phyloP scores from a whole-genome alignment of 2,888 invertebrate genomes.

The Epirrhoe alternata region DNA sequence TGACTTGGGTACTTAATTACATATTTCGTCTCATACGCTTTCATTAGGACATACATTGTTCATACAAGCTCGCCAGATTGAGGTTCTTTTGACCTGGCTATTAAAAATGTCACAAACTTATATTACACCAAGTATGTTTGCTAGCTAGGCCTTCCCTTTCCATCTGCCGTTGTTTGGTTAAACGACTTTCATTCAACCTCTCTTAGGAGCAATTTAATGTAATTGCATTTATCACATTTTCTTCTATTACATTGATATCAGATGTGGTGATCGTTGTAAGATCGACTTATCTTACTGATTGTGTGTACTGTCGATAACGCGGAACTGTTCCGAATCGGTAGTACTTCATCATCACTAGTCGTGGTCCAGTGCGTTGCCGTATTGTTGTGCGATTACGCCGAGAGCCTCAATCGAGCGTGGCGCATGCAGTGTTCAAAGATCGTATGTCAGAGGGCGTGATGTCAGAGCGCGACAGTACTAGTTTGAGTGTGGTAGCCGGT shows the following conservation, averaged over 20 bases:
- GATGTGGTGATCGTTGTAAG: constrained; percentile 61
- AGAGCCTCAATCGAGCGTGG: constrained; percentile 44
- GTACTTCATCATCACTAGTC: constrained; percentile 55
- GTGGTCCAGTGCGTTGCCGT: constrained; percentile 61
- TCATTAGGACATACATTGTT: too few species aligned
- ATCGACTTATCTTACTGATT: constrained; percentile 67
- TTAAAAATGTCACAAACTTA: too few species aligned
- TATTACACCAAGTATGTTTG: too few species aligned
- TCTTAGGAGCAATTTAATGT: too few species aligned
- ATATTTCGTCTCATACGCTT: too few species aligned
- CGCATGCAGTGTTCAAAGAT: constrained; percentile 57
- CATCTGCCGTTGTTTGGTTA: too few species aligned
- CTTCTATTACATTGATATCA: constrained; percentile 29
- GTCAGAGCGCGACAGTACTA: constrained; percentile 75
- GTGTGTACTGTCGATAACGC: constrained; percentile 62
- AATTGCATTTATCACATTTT: neutral
- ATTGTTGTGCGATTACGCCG: constrained; percentile 44
- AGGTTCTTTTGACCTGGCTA: too few species aligned
- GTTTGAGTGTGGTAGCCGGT: constrained; percentile 65
- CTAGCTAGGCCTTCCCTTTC: too few species aligned
- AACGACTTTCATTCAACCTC: too few species aligned
- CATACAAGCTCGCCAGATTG: too few species aligned
- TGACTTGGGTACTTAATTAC: too few species aligned
- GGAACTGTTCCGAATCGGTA: constrained; percentile 53
- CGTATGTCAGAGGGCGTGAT: constrained; percentile 70